phyloP scores from a whole-genome alignment of 1,140 invertebrate genomes.

The Choristoneura fumiferana region DNA sequence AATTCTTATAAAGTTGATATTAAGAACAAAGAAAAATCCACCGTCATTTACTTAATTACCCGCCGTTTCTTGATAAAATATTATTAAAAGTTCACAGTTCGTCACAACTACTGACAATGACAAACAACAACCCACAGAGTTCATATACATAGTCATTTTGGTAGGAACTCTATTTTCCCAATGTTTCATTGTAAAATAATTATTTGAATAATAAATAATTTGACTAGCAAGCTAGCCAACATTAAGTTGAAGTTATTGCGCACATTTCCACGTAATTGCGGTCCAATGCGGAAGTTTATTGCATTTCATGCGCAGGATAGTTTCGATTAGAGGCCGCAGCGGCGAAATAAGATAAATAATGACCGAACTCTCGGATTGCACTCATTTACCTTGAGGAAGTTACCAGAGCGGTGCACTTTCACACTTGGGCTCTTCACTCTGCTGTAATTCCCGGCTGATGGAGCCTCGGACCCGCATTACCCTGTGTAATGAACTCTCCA shows the following conservation, averaged over 20 bases:
- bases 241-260: slow-evolving; percentile 29
- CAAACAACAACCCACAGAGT: too few species aligned
- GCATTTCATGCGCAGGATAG: slow-evolving; percentile 42
- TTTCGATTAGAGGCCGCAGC: slow-evolving; percentile 47
- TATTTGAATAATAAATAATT: background rate
- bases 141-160: background rate
- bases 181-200: background rate
- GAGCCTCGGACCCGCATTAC: background rate
- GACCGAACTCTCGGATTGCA: slow-evolving; percentile 32
- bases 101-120: too few species aligned
- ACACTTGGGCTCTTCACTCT: slow-evolving; percentile 8
- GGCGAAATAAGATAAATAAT: slow-evolving; percentile 56
- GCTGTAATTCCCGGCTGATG: background rate
- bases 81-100: too few species aligned
- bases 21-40: too few species aligned
- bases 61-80: too few species aligned
- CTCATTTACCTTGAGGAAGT: slow-evolving; percentile 33
- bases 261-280: slow-evolving; percentile 42
- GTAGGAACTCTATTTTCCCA: background rate
- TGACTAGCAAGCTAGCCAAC: slow-evolving; percentile 18
- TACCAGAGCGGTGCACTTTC: slow-evolving; percentile 13
- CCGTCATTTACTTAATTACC: too few species aligned
- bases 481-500: background rate
- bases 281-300: slow-evolving; percentile 51
- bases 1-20: too few species aligned